Base-by-base conservation (phyloP, 2,113 vertebrate genomes). In the Albula glossodonta region DNA sequence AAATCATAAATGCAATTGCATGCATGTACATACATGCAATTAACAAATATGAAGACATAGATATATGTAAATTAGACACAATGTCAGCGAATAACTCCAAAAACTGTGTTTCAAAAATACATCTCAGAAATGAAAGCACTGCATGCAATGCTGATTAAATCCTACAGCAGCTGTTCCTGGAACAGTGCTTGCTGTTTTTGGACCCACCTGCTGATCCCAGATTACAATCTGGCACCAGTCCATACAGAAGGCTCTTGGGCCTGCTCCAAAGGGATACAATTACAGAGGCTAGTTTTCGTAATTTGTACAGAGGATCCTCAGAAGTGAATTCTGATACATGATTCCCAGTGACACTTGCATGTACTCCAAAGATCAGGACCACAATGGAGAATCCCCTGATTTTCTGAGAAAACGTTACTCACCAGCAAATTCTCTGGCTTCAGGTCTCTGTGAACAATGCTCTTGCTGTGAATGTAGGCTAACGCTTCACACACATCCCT, bases 391-490 rank as follows among this genome's bases (percentile, higher is more conserved):
- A 8, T 2, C 3, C 63, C 63, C 11, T 81, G 19, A 81, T 52
- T 74, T 31, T 74, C 5, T 25, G 70, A 74, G 25, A 74, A 70
- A 13, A 11, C 13, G 60, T 0, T 53, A 91, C 97, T 96, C 92
- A 99, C 98, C 96, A 99, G 89, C 17, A 99, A 95, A 89, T 99
- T 99, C 87, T 99, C 98, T 3, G 98, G 98, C 93, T 99, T 99
- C 86, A 99, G 94, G 85, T 99, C 98, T 85, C 98, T 94, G 92
- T 99, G 98, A 83, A 98, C 97, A 1, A 99, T 98, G 85, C 93
- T 96, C 93, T 96, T 98, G 92, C 92, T 91, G 49, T 99, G 98
- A 90, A 99, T 97, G 92, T 98, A 99, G 83, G 96, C 95, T 0
- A 99, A 95, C 0, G 98, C 98, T 86, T 96, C 93, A 11, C 97